Evolutionary conservation across 2,797 vertebrate genomes (phyloP).

Genomic region (Crocidura indochinensis): DNA sequence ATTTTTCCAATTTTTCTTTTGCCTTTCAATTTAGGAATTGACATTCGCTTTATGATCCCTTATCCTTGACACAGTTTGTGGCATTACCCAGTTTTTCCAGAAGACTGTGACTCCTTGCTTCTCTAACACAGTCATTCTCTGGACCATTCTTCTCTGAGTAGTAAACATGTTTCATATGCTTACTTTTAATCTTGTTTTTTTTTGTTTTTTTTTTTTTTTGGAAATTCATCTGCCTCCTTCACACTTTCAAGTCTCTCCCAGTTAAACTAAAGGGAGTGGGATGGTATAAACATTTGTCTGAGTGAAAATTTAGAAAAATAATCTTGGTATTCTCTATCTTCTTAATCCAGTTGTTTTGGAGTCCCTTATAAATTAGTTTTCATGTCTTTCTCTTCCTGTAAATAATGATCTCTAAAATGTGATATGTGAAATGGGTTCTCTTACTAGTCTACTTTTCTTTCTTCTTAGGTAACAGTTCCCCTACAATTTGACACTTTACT

Average conservation of each 20-base stretch:
- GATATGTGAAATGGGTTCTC: background rate
- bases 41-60: background rate
- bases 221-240: slow-evolving; percentile 12
- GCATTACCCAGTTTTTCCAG: background rate
- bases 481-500: background rate
- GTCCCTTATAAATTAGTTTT: slow-evolving; percentile 26
- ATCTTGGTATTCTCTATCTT: background rate
- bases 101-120: background rate
- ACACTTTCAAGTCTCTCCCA: background rate
- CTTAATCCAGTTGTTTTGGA: slow-evolving; percentile 28
- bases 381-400: background rate
- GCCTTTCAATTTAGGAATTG: slow-evolving; percentile 29
- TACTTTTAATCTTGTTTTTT: background rate
- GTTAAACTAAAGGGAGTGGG: slow-evolving; percentile 29
- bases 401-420: slow-evolving; percentile 17
- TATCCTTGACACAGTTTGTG: slow-evolving; percentile 8
- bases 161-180: background rate
- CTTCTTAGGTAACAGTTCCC: background rate
- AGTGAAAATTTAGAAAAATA: slow-evolving; percentile 6
- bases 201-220: background rate
- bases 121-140: background rate
- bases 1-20: background rate
- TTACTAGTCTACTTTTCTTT: background rate
- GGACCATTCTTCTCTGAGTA: background rate
- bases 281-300: background rate